Conservation (phyloP, 2,888 invertebrate species). For the Tenthredo amoena region DNA sequence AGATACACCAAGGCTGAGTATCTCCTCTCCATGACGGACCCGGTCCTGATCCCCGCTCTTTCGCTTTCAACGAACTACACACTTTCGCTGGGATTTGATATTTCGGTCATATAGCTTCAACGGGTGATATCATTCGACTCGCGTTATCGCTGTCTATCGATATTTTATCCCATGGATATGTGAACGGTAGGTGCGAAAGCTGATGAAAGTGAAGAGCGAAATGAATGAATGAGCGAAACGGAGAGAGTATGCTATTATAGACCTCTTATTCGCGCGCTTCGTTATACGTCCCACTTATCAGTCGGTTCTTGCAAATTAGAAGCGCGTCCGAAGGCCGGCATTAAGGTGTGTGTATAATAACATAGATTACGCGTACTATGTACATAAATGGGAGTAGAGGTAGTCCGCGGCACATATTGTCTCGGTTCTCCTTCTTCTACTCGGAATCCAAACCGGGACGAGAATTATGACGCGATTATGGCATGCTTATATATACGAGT, state of each 20-base stretch:
- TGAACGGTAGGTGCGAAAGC: not conserved
- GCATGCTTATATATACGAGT: not conserved
- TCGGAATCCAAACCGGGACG: not conserved
- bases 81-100: conserved; percentile 8
- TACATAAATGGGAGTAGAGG: not conserved
- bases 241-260: not conserved
- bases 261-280: not conserved
- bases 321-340: not conserved
- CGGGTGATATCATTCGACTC: not conserved
- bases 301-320: not conserved
- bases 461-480: not conserved
- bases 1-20: not conserved
- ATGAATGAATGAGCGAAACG: not conserved
- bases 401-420: not conserved
- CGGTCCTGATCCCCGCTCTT: not conserved
- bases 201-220: not conserved
- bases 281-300: not conserved
- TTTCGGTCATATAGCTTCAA: not conserved
- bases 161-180: not conserved
- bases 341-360: not conserved
- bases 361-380: not conserved
- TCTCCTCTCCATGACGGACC: not conserved
- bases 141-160: not conserved
- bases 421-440: not conserved
- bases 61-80: not conserved